Evolutionary conservation across 2,113 vertebrate species (phyloP).

Genomic region (Silurus asotus): DNA sequence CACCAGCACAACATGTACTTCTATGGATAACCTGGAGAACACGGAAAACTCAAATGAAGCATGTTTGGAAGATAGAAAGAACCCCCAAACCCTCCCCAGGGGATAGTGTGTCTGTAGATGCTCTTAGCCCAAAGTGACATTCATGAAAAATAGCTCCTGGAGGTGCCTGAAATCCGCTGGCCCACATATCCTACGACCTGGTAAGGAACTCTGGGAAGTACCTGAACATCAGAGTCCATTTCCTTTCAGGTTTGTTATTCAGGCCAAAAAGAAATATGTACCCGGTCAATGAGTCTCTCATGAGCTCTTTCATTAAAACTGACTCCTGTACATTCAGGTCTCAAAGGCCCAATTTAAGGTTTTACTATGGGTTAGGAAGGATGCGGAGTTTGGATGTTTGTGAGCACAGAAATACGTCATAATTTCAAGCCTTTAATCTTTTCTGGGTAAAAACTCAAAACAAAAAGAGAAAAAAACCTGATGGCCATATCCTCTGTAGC

Average conservation of each 20-base stretch:
- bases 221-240: slow-evolving; percentile 35
- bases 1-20: neutral
- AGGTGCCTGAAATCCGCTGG: slow-evolving; percentile 19
- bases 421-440: neutral
- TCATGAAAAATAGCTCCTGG: slow-evolving; percentile 47
- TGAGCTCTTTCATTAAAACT: neutral
- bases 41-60: neutral
- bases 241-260: neutral
- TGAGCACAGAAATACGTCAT: slow-evolving; percentile 6
- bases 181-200: slow-evolving; percentile 34
- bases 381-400: neutral
- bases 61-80: neutral
- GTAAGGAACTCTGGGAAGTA: neutral
- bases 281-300: slow-evolving; percentile 7
- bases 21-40: neutral
- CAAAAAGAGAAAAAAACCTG: neutral
- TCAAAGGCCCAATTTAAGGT: slow-evolving; percentile 2
- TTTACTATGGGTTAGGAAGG: neutral
- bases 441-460: neutral
- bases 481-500: slow-evolving; percentile 7
- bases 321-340: neutral
- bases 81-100: neutral
- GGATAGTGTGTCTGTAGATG: slow-evolving; percentile 41
- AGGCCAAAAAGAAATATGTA: slow-evolving; percentile 10
- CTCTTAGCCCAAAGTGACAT: slow-evolving; percentile 43